Base-by-base conservation (phyloP, 1,140 invertebrate genomes). In the Oncopodura yosiiana region DNA sequence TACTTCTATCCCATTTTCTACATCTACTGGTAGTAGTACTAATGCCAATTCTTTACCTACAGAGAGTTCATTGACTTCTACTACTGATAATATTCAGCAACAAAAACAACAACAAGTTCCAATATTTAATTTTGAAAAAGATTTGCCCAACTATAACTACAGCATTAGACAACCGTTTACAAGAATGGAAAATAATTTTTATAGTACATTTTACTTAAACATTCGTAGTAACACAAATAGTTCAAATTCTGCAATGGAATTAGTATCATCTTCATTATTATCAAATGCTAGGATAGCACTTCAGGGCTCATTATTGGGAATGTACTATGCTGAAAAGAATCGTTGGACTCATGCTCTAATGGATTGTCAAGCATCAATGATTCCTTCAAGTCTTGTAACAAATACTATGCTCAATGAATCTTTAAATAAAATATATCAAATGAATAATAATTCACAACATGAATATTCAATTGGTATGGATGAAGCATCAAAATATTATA, bases 171-270 rank as follows among this genome's bases (percentile, higher is more conserved):
- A 32, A 3, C 51, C 58, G 1, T 64, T 61, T 41, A 51, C 56
- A 3, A 60, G 50, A 56, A 64, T 64, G 51, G 62, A 64, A 44
- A 51, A 52, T 16, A 64, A 64, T 29, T 64, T 60, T 46, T 64
- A 61, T 38, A 53, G 58, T 18, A 52, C 46, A 4, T 60, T 58
- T 37, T 64, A 60, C 52, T 49, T 49, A 23, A 21, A 30, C 3
- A 56, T 63, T 26, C 14, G n/a, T 12, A 36, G 30, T 14, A 36
- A 19, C 4, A 42, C 23, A 0, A 26, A n/a, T n/a, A 36, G 5
- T 18, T 45, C 27, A 19, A 26, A 27, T 23, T 26, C 55, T 2
- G 32, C 11, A n/a, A 6, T 49, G 12, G 32, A 55, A 19, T 34
- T 57, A 3, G 46, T 61, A 3, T 55, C 51, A 2, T 60, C 62